Conservation (phyloP, 2,113 vertebrate genomes). For the Bagarius yarrelli region DNA sequence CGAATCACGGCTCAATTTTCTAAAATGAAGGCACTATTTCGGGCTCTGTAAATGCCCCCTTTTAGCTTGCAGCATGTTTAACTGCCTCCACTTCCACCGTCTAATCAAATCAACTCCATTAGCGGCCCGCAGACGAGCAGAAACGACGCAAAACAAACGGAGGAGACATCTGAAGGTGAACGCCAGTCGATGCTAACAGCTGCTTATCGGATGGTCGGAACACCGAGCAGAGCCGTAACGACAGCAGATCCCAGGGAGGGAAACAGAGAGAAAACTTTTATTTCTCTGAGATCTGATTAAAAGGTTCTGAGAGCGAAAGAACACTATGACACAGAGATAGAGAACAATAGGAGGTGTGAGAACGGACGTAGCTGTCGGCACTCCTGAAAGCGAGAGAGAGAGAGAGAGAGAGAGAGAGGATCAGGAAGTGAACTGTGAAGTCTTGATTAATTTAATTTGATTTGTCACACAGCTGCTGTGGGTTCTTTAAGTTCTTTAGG, state of each 20-base stretch:
- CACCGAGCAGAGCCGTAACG: neutral
- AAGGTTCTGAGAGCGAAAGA: neutral
- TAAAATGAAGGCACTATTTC: constrained; percentile 24
- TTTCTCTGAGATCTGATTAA: constrained; percentile 1
- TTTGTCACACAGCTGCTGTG: too few relatives aligned
- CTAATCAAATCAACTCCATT: constrained; percentile 31
- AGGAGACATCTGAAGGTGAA: constrained; percentile 1
- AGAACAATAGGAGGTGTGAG: neutral
- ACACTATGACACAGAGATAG: neutral
- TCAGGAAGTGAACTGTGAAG: too few relatives aligned
- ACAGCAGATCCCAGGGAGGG: neutral
- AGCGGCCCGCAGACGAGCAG: neutral
- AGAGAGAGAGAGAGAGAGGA: too few relatives aligned
- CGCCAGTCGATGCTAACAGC: constrained; percentile 9
- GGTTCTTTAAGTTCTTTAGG: too few relatives aligned
- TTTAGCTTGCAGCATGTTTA: constrained; percentile 2
- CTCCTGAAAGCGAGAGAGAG: too few relatives aligned
- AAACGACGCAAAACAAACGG: neutral
- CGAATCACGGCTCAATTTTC: neutral
- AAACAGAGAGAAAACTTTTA: neutral
- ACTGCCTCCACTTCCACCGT: neutral
- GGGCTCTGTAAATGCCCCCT: constrained; percentile 5
- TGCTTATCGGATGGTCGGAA: constrained; percentile 6
- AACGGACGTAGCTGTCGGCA: neutral
- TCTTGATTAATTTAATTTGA: too few relatives aligned